Evolutionary conservation across 2,113 vertebrate species (phyloP), one percentile per base, ranked within the genome.

Genomic region (Thunnus thynnus): DNA sequence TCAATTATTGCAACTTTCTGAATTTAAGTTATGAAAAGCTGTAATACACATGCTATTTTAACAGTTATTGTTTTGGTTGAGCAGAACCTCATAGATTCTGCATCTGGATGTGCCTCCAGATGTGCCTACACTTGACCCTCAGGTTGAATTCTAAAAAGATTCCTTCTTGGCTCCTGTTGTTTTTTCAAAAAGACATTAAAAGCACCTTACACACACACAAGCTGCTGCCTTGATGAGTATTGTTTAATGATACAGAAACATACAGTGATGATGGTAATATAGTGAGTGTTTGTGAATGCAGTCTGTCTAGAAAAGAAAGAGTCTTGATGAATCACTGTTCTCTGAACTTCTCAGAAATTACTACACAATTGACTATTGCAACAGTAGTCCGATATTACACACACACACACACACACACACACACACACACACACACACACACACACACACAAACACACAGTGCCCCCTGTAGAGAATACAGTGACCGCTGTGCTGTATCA

Each of bases 261-360:
- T 17, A 10, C 16, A 14, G 13, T 3, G 1, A 20, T 63, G 30
- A 18, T 51, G 32, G 20, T 27, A 22, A 11, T 9, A 17, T 14
- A 41, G 22, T 5, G 13, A 81, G 36, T 22, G 13, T 54, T 50
- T 69, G 63, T 55, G 32, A 74, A 82, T 58, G 20, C 27, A 56
- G 44, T 50, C n/a, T 60, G 67, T 27, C 77, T 68, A 61, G 52
- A 20, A 62, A 61, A 55, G 18, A 41, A 48, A 27, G 16, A 55
- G 36, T 18, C 25, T 50, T 72, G 73, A 84, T 72, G 50, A 86
- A 73, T 55, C 18, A 57, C 27, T 25, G 52, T 25, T 51, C 46
- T 64, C 14, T 68, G n/a, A 74, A 65, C 57, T 25, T 58, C 44
- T 50, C 9, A 60, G 22, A 56, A 27, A 50, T 0, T 0, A 48